These are phyloP conservation scores for Callimorpha dominula DNA, from an alignment of 2,888 invertebrate species.

Conservation along the genomic window DNA sequence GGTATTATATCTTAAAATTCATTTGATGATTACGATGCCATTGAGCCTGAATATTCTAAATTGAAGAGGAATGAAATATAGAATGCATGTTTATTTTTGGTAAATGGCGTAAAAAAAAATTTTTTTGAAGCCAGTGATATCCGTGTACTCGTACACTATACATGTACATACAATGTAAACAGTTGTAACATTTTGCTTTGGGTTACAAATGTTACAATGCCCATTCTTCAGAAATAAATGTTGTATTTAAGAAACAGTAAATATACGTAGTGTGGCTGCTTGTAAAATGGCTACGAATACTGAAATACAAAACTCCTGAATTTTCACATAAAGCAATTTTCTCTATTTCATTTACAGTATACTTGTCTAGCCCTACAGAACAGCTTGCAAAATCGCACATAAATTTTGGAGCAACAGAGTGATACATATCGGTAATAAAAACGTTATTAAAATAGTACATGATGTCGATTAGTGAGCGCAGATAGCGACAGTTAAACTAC, in stretches of 20 bases:
- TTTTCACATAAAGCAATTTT: slow-evolving; percentile 4
- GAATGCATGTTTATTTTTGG: background rate
- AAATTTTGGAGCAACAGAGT: slow-evolving; percentile 39
- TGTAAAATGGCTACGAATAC: background rate
- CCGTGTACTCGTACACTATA: too few relatives aligned
- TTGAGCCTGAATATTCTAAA: background rate
- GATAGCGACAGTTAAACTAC: slow-evolving; percentile 73
- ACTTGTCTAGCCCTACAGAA: slow-evolving; percentile 2
- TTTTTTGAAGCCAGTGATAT: background rate
- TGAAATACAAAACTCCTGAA: background rate
- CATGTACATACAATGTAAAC: background rate
- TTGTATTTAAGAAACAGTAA: background rate
- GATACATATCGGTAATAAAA: slow-evolving; percentile 62
- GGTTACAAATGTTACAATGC: too few relatives aligned
- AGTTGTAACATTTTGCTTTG: background rate
- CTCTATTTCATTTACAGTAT: slow-evolving; percentile 5
- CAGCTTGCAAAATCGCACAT: slow-evolving; percentile 28
- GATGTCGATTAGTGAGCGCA: slow-evolving; percentile 74
- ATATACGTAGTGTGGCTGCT: background rate
- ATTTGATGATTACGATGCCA: background rate
- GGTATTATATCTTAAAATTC: background rate
- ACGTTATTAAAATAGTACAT: slow-evolving; percentile 72
- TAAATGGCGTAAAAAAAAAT: background rate
- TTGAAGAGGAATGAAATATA: background rate
- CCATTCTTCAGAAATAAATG: background rate